phyloP scores from a whole-genome alignment of 2,888 invertebrate species.

The Leptinotarsa haldemani region DNA sequence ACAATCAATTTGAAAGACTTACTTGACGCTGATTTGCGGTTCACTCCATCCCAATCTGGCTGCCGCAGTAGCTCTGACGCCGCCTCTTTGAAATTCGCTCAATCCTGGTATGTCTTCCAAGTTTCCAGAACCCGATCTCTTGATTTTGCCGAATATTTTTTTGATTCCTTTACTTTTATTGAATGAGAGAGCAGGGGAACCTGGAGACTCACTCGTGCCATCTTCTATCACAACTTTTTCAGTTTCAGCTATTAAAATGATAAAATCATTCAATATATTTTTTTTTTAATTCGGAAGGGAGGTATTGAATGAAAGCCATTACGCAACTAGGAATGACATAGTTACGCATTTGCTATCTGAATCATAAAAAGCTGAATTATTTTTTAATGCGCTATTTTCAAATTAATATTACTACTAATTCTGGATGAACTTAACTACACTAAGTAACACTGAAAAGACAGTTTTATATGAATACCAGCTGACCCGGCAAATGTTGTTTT shows the following conservation, averaged over 20 bases:
- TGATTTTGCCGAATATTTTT: constrained; percentile 76
- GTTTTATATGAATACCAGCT: too few relatives aligned
- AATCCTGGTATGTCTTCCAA: constrained; percentile 73
- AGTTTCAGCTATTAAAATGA: constrained; percentile 71
- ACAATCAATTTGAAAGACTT: constrained; percentile 33
- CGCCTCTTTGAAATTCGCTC: constrained; percentile 77
- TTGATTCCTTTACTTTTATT: constrained; percentile 73
- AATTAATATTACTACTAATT: too few relatives aligned
- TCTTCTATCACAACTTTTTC: constrained; percentile 70
- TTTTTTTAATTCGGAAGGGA: too few relatives aligned
- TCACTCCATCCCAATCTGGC: constrained; percentile 75
- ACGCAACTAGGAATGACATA: too few relatives aligned
- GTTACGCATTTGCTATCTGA: too few relatives aligned
- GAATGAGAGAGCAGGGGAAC: constrained; percentile 65
- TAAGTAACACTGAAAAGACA: too few relatives aligned
- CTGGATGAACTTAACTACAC: too few relatives aligned
- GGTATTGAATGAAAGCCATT: too few relatives aligned
- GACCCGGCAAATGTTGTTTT: too few relatives aligned
- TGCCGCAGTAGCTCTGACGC: constrained; percentile 79
- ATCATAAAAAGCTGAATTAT: too few relatives aligned
- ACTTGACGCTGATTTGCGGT: constrained; percentile 60
- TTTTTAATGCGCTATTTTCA: too few relatives aligned
- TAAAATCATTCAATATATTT: background rate
- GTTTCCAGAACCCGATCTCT: constrained; percentile 77
- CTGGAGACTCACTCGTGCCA: constrained; percentile 50